Percentiles rank a stretch among this genome's conserved stretches.
These are phyloP conservation scores for Labia minor DNA, from an alignment of 2,888 invertebrate species.

Conservation along the genomic window DNA sequence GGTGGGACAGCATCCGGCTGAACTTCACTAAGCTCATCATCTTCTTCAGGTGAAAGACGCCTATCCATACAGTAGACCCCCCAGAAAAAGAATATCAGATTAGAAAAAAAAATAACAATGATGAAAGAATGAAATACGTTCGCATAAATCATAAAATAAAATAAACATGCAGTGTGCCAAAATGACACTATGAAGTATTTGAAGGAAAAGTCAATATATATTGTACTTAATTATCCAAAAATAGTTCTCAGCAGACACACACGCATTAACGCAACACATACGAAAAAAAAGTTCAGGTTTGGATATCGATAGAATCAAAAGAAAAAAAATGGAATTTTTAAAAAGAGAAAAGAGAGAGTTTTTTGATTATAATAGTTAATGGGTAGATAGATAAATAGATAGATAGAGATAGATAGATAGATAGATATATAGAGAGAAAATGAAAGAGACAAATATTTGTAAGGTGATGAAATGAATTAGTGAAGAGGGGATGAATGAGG, in stretches of 20 bases:
- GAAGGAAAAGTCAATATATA: too few species aligned
- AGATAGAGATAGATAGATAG: constrained; percentile 18
- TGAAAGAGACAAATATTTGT: not conserved
- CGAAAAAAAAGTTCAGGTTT: too few species aligned
- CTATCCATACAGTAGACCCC: too few species aligned
- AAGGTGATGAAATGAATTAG: too few species aligned
- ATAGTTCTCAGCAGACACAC: constrained; percentile 18
- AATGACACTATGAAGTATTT: too few species aligned
- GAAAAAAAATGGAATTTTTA: too few species aligned
- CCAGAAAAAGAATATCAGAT: not conserved
- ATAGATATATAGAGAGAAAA: not conserved
- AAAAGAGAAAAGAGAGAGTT: too few species aligned
- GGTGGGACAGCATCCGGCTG: constrained; percentile 93
- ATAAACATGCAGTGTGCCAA: too few species aligned
- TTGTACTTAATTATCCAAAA: not conserved
- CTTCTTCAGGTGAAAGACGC: constrained; percentile 68
- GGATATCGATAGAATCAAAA: too few species aligned
- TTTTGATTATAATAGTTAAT: too few species aligned
- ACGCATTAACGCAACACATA: not conserved
- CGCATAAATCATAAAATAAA: not conserved
- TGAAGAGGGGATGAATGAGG: too few species aligned
- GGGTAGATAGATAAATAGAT: constrained; percentile 18
- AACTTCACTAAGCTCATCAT: constrained; percentile 91
- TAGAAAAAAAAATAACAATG: too few species aligned
- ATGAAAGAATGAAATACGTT: constrained; percentile 16